Evolutionary conservation across 2,113 vertebrate species (phyloP), one percentile per base, ranked within the genome.

Genomic region (Petrocephalus zakoni): DNA sequence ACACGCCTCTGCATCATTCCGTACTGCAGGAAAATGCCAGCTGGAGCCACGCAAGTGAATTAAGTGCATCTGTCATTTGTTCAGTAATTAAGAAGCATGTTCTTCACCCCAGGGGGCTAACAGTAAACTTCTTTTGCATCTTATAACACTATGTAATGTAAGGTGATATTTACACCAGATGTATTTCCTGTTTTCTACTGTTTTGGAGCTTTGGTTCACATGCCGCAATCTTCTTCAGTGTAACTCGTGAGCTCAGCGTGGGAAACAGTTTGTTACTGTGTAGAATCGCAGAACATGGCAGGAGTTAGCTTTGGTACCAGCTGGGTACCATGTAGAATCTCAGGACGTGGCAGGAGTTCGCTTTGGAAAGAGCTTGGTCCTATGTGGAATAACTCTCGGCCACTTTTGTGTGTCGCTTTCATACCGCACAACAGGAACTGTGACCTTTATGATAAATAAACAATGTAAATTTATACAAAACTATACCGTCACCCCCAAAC

Each of bases 21-120:
- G 13, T 29, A 78, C 29, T 42, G 72, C 34, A 78, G 72, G 29
- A 8, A 78, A 42, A 78, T 19, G 34, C 17, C 72, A 78, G 29
- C 72, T 78, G 72, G 15, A 78, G 72, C 37, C 34, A 42, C 13
- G 5, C 72, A 78, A 34, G 72, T 78, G 72, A 78, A 34, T 78
- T 78, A 78, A 37, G 29, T 19, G 53, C 85, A 46, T 87, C 53
- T 87, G 53, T 87, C 85, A 87, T 87, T 87, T 85, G 84, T 34
- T 78, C 15, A 84, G 42, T 51, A 84, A 49, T 46, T 22, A 51
- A 47, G 42, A 46, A 84, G 81, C 47, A 84, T 49, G 21, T 84
- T 84, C 47, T 21, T 51, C 19, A 84, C 34, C 47, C 42, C 46
- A 84, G 46, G 47, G 47, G 19, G 15, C 19, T 49, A 47, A 84